These are phyloP conservation scores for Atrichornis clamosus DNA, from an alignment of 2,113 vertebrate species.

Conservation along the genomic window DNA sequence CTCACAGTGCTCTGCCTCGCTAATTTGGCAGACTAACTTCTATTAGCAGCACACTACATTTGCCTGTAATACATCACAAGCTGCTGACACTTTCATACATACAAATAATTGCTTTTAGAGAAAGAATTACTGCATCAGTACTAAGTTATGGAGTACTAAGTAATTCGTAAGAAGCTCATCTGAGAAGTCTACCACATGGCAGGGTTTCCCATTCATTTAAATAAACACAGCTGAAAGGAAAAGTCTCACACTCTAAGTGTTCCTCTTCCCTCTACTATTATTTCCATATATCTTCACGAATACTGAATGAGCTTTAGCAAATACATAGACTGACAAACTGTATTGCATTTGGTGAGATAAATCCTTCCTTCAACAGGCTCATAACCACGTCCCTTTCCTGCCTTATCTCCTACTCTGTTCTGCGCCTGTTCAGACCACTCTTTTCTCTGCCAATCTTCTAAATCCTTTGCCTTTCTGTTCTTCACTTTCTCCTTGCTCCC, in stretches of 20 bases:
- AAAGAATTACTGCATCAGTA: neutral
- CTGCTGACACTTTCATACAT: neutral
- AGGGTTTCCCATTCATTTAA: constrained; percentile 15
- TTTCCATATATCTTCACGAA: constrained; percentile 8
- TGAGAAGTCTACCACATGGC: constrained; percentile 37
- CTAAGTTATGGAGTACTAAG: constrained; percentile 30
- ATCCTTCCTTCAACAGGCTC: neutral
- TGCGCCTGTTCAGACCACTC: neutral
- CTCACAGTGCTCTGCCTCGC: neutral
- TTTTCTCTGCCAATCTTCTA: neutral
- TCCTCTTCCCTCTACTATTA: neutral
- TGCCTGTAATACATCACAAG: neutral
- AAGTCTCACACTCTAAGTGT: neutral
- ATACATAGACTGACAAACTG: neutral
- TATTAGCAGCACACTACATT: neutral
- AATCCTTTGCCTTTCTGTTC: neutral
- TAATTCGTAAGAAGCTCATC: neutral
- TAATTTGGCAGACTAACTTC: constrained; percentile 1
- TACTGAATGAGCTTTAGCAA: constrained; percentile 3
- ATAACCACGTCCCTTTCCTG: neutral
- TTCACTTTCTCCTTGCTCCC: neutral
- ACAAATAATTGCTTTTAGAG: constrained; percentile 32
- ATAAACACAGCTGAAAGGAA: constrained; percentile 27
- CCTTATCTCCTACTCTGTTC: neutral
- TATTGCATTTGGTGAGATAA: constrained; percentile 4